Base-by-base conservation (phyloP, 1,140 invertebrate genomes). In the Cotesia chilonis region DNA sequence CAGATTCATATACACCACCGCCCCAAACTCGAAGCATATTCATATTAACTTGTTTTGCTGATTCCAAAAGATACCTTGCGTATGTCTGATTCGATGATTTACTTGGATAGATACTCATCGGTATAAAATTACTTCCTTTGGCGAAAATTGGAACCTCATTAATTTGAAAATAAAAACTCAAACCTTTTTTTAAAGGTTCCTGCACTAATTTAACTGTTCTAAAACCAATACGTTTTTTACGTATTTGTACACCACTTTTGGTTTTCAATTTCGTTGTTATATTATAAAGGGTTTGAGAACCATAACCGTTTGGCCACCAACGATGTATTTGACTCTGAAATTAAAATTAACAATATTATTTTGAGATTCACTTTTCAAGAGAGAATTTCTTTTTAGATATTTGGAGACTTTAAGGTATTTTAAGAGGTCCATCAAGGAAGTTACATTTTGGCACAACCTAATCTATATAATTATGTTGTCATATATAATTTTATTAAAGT, bases 221-320 rank as follows among this genome's bases (percentile, higher is more conserved):
- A 80, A 99, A 98, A 7, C 96, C 98, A 75, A 98, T 90, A 76
- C 79, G 83, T 60, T 75, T 78, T 74, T 73, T 90, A 86, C 3
- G 70, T 67, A 4, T 80, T 76, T 37, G 78, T 65, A 10, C 14
- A 38, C 78, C 69, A 36, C 79, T 75, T 59, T 79, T 71, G 51
- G 81, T 87, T 57, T 79, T 76, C 61, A 89, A 89, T 6, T 84
- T 87, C 0, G 93, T 87, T 55, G 84, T 87, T 2, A 97, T 81
- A 51, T 88, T 83, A 80, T 98, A 98, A 1, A 99, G 86, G 3
- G 86, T 88, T 83, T 95, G 96, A 12, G 90, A 83, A 36, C 97
- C 97, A 81, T 94, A 94, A 65, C 96, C 97, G 88, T 97, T 97
- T 0, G 98, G 98, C 96, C 96, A 98, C 98, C 97, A 99, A 14